Evolutionary conservation across 2,797 vertebrate species (phyloP).

Genomic region (Mico argentatus): DNA sequence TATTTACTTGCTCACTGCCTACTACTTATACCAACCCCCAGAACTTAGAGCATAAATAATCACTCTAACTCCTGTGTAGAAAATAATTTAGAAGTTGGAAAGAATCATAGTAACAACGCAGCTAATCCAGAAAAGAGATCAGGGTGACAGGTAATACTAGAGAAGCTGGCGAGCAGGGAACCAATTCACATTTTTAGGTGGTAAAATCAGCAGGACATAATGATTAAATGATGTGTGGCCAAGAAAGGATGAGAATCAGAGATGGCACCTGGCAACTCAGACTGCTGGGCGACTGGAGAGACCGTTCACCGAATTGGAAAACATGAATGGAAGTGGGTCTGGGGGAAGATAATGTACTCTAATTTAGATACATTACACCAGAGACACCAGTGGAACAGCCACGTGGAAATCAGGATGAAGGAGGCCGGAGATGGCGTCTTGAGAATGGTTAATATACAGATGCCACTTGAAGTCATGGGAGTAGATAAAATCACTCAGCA

Average conservation of each 20-base stretch:
- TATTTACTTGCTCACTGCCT: background rate
- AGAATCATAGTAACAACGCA: background rate
- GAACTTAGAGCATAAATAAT: background rate
- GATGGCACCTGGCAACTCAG: too few species aligned
- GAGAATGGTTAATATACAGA: background rate
- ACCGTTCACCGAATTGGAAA: background rate
- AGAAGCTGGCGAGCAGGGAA: background rate
- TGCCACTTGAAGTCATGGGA: background rate
- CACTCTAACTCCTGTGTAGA: background rate
- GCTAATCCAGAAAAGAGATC: background rate
- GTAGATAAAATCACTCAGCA: background rate
- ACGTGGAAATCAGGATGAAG: background rate
- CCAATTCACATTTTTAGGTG: background rate
- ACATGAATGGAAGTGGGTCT: background rate
- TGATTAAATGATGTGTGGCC: background rate
- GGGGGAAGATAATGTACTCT: background rate
- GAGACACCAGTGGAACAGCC: background rate
- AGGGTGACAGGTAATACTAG: background rate
- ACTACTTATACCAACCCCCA: too few species aligned
- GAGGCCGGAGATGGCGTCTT: background rate
- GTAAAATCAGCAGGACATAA: background rate
- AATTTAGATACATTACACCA: background rate
- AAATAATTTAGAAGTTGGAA: background rate
- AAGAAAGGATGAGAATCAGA: background rate
- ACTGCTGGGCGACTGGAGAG: background rate